These are phyloP conservation scores for Origma solitaria DNA, from an alignment of 2,113 vertebrate genomes.

Conservation along the genomic window DNA sequence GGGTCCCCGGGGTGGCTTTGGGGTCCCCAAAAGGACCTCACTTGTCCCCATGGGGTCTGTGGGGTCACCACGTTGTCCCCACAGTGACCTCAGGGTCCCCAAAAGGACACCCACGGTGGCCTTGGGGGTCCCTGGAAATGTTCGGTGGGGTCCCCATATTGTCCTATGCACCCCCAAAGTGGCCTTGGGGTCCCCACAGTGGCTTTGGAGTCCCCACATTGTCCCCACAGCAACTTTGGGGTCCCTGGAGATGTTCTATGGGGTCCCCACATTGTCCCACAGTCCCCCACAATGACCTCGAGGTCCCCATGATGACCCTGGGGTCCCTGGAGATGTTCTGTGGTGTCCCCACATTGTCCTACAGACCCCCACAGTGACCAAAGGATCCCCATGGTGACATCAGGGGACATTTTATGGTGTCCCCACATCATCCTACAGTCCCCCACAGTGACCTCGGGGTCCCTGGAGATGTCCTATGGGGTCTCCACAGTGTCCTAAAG, in stretches of 20 bases:
- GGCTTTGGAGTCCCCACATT: background rate
- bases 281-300: background rate
- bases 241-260: background rate
- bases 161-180: rapidly evolving
- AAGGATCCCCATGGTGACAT: too few species aligned
- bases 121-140: background rate
- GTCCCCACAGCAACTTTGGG: background rate
- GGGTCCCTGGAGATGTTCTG: rapidly evolving
- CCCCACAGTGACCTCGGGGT: rapidly evolving
- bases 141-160: too few species aligned
- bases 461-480: rapidly evolving
- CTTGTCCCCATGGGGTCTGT: too few species aligned
- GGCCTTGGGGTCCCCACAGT: rapidly evolving
- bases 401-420: too few species aligned
- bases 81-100: too few species aligned
- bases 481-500: background rate
- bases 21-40: background rate
- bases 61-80: background rate
- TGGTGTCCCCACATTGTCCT: background rate
- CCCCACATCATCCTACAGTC: too few species aligned
- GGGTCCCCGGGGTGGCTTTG: rapidly evolving
- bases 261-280: background rate
- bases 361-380: too few species aligned
- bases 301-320: rapidly evolving
- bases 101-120: too few species aligned